A percentile compares a stretch with the other conserved stretches of the same genome.
These are phyloP conservation scores for Chaetophractus vellerosus DNA, from an alignment of 2,797 vertebrate species.

Conservation along the genomic window DNA sequence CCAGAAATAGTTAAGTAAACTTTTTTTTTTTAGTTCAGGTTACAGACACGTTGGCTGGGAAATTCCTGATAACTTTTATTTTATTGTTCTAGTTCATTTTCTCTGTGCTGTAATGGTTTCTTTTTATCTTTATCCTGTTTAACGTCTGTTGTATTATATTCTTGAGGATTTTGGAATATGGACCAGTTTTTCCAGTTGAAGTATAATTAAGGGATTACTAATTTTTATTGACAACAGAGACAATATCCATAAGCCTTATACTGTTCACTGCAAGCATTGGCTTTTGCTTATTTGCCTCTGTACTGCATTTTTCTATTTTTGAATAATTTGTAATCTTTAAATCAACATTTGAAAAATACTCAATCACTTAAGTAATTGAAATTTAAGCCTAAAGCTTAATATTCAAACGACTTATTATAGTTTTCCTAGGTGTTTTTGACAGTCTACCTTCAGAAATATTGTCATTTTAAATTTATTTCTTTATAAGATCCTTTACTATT, in stretches of 20 bases:
- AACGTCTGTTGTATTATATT: conserved; percentile 26
- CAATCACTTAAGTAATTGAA: not conserved
- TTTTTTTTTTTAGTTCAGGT: conserved; percentile 10
- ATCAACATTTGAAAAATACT: not conserved
- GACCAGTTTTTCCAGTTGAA: conserved; percentile 31
- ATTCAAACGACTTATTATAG: conserved; percentile 38
- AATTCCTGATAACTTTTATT: not conserved
- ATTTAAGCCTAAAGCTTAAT: conserved; percentile 33
- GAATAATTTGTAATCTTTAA: not conserved
- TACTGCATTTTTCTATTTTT: not conserved
- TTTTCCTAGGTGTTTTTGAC: not conserved
- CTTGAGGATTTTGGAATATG: conserved; percentile 49
- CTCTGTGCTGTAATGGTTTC: not conserved
- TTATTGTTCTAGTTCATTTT: conserved; percentile 40
- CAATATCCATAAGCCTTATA: not conserved
- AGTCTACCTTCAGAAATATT: conserved; percentile 21
- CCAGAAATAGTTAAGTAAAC: not conserved
- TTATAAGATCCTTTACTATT: not conserved
- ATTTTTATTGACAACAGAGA: conserved; percentile 50
- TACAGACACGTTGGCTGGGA: conserved; percentile 36
- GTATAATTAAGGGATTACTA: conserved; percentile 1
- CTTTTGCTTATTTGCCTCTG: conserved; percentile 48
- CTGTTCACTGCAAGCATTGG: not conserved
- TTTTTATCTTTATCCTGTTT: not conserved
- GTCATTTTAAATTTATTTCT: conserved; percentile 49